Base-by-base conservation (phyloP, 2,888 invertebrate genomes). In the Ischnus inquisitorius region DNA sequence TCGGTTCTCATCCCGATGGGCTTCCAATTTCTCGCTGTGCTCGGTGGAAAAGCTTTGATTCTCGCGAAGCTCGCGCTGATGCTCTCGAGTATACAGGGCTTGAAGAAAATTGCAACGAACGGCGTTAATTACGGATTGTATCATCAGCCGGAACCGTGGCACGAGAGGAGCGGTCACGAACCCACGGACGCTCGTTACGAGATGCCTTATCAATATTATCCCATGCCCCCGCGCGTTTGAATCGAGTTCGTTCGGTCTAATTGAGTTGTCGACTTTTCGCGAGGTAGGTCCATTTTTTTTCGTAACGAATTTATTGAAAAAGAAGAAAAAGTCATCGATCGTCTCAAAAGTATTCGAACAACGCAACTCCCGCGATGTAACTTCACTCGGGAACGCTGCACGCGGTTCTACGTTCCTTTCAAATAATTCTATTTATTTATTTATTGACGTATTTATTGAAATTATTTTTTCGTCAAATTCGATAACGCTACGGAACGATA, bases 41-140 rank as follows among this genome's bases (percentile, higher is more conserved):
- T 97, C 1, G 97, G 97, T 4, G 97, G 97, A 41, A 97, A 97
- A 91, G 97, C 97, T 0, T 92, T 97, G 3, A 93, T 97, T 0
- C 93, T 97, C 22, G 97, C 97, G 2, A 97, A 97, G 94, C 96
- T 97, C 95, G 97, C 97, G 0, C 94, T 97, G 4, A 95, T 97
- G 67, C 93, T 97, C 12, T 96, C 97, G 2, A 97, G 97, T 0
- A 97, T 97, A 85, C 97, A 97, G 92, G 97, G 97, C 14, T 93
- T 97, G 8, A 97, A 97, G 93, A 96, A 96, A 95, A 95, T 96
- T 89, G 96, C 96, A 89, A 95, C 96, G 88, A 96, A 95, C 94
- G 96, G 97, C 92, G 90, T 97, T 83, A 97, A 95, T 94, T 97
- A 97, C 91, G 97, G 97, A 22, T 95, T 97, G 69, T 97, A 97